Conservation (phyloP, 2,888 invertebrate genomes). For the Ferdinandea cuprea region DNA sequence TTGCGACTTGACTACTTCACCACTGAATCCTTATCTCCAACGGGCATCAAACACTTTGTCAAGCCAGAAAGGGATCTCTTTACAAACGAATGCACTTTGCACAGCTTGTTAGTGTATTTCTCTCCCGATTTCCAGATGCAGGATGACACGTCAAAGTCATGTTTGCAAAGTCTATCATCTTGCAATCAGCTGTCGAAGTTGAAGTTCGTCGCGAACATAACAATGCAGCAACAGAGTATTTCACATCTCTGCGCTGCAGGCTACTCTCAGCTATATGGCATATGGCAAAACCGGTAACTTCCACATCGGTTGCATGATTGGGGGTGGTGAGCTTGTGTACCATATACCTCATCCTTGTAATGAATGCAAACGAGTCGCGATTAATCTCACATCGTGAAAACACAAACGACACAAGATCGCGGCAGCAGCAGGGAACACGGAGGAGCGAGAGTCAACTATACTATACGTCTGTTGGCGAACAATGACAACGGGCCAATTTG, state of each 20-base stretch:
- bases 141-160: constrained; percentile 68
- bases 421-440: background rate
- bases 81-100: constrained; percentile 41
- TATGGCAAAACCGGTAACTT: constrained; percentile 21
- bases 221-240: constrained; percentile 52
- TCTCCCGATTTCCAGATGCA: constrained; percentile 23
- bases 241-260: constrained; percentile 40
- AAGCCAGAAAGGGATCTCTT: constrained; percentile 55
- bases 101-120: constrained; percentile 55
- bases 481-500: constrained; percentile 69
- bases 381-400: constrained; percentile 73
- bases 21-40: constrained; percentile 22
- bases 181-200: constrained; percentile 24
- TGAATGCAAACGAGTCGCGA: constrained; percentile 74
- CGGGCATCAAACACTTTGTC: constrained; percentile 71
- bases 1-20: background rate
- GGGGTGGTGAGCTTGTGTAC: constrained; percentile 59
- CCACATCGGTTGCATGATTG: constrained; percentile 44
- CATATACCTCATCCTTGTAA: constrained; percentile 72
- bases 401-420: constrained; percentile 62
- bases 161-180: constrained; percentile 57
- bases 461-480: constrained; percentile 20
- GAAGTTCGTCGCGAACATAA: constrained; percentile 45
- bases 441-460: background rate
- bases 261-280: background rate